Evolutionary conservation across 2,888 invertebrate species (phyloP), one percentile per base, ranked within the genome.

Genomic region (Carcina quercana): DNA sequence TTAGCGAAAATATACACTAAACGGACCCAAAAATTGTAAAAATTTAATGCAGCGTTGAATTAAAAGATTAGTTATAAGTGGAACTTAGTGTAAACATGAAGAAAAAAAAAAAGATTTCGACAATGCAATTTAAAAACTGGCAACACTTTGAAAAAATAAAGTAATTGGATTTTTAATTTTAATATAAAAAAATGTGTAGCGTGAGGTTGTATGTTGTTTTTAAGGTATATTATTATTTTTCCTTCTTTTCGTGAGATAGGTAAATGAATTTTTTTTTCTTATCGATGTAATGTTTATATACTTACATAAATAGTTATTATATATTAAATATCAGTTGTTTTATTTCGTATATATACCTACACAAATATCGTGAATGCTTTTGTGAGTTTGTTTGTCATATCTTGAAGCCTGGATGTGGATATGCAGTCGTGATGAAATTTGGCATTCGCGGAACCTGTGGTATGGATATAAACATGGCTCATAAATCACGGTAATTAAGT

Each of bases 241-340:
- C 47, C 48, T 61, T 54, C 51, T 59, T 65, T 71, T 73, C 65
- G 75, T 75, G 73, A 71, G 55, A 74, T 82, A 75, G 69, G 66
- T 73, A 75, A 80, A 76, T 78, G 65, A 79, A 79, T 72, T 72
- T 73, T 74, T 76, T 76, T 79, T 80, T 78, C 78, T 71, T 74
- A 70, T 80, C 64, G 61, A 78, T 82, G 79, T 82, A 76, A 79
- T 78, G 82, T 83, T 82, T 82, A 79, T 82, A 82, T 78, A 82
- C 72, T 76, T 82, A 80, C 73, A 79, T 82, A 80, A 76, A 83
- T 83, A 83, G 82, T 83, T 83, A 83, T 80, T 79, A 80, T 82
- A 79, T 80, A 80, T 78, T 79, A 58, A 49, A 74, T 37, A 70
- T 65, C 47, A 45, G 47, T 76, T 31, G 79, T 80, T 79, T 79